Evolutionary conservation across 2,888 invertebrate genomes (phyloP).

Genomic region (Tiliacea aurago): DNA sequence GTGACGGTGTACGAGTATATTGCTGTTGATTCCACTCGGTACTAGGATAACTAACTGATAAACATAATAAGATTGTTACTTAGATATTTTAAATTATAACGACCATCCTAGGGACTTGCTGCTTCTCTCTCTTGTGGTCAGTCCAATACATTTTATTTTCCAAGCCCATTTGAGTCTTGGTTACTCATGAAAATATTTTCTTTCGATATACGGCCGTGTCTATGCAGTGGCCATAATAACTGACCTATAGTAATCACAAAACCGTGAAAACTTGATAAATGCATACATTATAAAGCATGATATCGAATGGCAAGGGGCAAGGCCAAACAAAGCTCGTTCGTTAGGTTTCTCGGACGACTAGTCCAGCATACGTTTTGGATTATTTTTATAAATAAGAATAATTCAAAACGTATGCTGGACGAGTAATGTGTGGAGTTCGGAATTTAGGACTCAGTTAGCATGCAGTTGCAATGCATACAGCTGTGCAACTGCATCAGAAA

Average conservation of each 20-base stretch:
- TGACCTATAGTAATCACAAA: constrained; percentile 35
- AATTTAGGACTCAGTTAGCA: constrained; percentile 40
- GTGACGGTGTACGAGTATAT: constrained; percentile 21
- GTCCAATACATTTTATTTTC: background rate
- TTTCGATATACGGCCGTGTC: constrained; percentile 4
- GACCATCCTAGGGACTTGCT: background rate
- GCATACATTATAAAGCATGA: constrained; percentile 35
- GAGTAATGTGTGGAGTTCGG: background rate
- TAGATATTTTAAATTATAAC: constrained; percentile 12
- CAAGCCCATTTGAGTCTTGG: background rate
- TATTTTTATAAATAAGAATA: background rate
- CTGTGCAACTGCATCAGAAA: constrained; percentile 25
- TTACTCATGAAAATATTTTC: constrained; percentile 9
- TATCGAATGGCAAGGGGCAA: constrained; percentile 32
- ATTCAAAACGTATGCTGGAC: background rate
- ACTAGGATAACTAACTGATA: constrained; percentile 1
- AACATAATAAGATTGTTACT: background rate
- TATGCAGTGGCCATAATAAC: constrained; percentile 8
- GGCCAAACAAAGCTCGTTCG: constrained; percentile 30
- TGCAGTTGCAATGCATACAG: constrained; percentile 12
- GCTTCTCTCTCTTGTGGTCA: background rate
- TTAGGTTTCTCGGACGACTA: background rate
- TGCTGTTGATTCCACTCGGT: constrained; percentile 6
- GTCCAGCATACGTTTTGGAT: background rate
- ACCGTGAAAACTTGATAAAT: constrained; percentile 46